Conservation (phyloP, 2,113 vertebrate genomes). For the Chloroceryle aenea region DNA sequence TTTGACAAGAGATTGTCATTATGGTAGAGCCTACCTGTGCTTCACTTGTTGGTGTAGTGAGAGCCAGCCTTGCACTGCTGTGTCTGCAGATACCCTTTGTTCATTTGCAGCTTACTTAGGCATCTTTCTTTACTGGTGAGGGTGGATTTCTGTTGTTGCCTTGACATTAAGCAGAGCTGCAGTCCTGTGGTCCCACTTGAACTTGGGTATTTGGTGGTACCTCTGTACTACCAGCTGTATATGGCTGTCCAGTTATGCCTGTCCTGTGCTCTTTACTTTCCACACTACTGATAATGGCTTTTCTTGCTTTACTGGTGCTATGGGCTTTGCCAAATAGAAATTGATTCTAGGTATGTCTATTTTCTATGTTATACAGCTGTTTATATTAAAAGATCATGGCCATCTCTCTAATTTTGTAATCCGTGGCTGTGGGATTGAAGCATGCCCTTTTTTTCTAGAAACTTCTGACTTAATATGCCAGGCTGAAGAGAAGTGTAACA, state of each 20-base stretch:
- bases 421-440: background rate
- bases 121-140: background rate
- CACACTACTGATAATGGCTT: background rate
- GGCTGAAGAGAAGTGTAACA: background rate
- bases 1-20: background rate
- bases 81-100: background rate
- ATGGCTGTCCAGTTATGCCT: background rate
- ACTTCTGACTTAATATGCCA: background rate
- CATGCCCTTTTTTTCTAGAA: background rate
- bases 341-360: background rate
- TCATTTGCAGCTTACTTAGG: background rate
- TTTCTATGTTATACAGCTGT: background rate
- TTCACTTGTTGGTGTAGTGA: accelerated
- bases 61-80: background rate
- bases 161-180: background rate
- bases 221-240: background rate
- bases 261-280: background rate
- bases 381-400: background rate
- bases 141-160: background rate
- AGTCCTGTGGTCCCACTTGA: background rate
- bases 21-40: background rate
- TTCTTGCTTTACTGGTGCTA: accelerated
- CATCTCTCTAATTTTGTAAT: background rate
- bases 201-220: background rate
- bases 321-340: background rate